Conservation (phyloP, 2,113 vertebrate genomes). For the Microcebus tavaratra region DNA sequence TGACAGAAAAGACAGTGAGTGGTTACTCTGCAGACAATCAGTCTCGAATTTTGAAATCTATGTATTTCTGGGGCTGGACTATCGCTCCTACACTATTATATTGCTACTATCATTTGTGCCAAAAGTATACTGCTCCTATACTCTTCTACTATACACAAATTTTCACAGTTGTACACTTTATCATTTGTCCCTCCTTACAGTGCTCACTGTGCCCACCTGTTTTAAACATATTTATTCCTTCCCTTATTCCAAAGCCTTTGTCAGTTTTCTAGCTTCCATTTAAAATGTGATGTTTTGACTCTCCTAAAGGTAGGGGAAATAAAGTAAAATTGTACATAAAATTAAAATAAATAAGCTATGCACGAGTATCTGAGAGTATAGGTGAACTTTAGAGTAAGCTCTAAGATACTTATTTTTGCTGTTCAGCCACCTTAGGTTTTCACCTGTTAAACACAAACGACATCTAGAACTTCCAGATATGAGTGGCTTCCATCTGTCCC, state of each 20-base stretch:
- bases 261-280: background rate
- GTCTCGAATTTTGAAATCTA: background rate
- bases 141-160: background rate
- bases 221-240: background rate
- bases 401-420: background rate
- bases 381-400: background rate
- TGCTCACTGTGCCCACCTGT: background rate
- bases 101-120: background rate
- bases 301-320: background rate
- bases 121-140: background rate
- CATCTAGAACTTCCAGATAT: background rate
- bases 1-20: background rate
- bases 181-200: background rate
- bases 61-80: background rate
- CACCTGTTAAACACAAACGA: background rate
- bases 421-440: background rate
- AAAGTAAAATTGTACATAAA: background rate
- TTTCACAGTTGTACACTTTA: background rate
- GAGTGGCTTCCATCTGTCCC: background rate
- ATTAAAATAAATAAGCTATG: background rate
- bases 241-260: constrained; percentile 1
- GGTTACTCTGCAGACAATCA: background rate
- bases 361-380: background rate
- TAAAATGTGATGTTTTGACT: background rate
- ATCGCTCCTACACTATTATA: background rate